phyloP scores from a whole-genome alignment of 1,140 invertebrate genomes.

The Drosophila miranda region DNA sequence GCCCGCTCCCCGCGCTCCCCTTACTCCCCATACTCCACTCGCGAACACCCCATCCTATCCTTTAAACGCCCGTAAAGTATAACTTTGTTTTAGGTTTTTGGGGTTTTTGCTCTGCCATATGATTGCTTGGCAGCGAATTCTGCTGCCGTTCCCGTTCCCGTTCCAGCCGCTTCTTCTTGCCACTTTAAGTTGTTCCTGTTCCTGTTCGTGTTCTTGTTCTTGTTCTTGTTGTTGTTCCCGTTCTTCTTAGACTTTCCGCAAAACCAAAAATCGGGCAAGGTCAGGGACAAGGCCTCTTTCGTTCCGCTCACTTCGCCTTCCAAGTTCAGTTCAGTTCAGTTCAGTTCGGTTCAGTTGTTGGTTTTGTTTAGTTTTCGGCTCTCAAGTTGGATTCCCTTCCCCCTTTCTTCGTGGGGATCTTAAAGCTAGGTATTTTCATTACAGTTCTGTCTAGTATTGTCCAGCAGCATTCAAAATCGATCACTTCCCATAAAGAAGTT shows the following conservation, averaged over 20 bases:
- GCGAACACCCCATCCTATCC: slow-evolving; percentile 14
- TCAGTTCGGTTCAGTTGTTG: slow-evolving; percentile 18
- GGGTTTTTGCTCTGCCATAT: slow-evolving; percentile 54
- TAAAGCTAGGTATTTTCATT: slow-evolving; percentile 39
- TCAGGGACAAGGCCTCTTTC: slow-evolving; percentile 68
- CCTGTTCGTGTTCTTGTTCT: slow-evolving; percentile 33
- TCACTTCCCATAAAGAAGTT: slow-evolving; percentile 16
- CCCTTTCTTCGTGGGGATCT: neutral
- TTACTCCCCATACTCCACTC: neutral
- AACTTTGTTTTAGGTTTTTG: slow-evolving; percentile 81
- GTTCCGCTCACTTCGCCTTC: neutral
- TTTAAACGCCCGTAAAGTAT: slow-evolving; percentile 76
- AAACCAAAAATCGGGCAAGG: slow-evolving; percentile 78
- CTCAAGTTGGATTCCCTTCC: slow-evolving; percentile 12
- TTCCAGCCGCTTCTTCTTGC: slow-evolving; percentile 14
- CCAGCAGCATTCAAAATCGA: slow-evolving; percentile 23
- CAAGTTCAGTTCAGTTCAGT: slow-evolving; percentile 5
- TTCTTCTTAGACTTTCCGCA: slow-evolving; percentile 60
- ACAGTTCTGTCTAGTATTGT: slow-evolving; percentile 14
- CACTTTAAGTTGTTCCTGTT: slow-evolving; percentile 55
- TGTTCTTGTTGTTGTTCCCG: slow-evolving; percentile 43
- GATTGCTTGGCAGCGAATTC: slow-evolving; percentile 3
- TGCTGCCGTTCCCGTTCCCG: neutral
- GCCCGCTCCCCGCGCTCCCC: slow-evolving; percentile 18
- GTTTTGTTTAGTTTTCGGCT: slow-evolving; percentile 15